phyloP scores from a whole-genome alignment of 1,140 invertebrate genomes.

The Triops cancriformis region DNA sequence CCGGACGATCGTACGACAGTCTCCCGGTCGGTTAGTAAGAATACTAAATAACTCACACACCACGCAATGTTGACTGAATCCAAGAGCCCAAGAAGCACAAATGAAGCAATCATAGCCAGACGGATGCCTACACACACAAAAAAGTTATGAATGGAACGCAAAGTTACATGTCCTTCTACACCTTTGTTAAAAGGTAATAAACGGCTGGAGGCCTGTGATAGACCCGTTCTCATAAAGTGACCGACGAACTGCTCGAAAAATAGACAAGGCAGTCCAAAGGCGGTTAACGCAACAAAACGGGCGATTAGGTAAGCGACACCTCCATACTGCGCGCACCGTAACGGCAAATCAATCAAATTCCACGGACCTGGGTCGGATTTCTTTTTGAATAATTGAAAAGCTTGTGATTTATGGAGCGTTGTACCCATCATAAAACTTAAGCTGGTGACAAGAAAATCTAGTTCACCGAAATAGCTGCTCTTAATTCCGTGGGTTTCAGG shows the following conservation, averaged over 20 bases:
- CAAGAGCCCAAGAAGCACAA: too few species aligned
- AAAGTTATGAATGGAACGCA: too few species aligned
- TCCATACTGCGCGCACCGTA: constrained; percentile 14
- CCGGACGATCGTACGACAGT: too few species aligned
- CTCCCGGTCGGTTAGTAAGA: too few species aligned
- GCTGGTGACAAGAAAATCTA: neutral
- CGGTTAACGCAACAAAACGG: neutral
- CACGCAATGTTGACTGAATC: too few species aligned
- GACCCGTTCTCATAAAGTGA: constrained; percentile 19
- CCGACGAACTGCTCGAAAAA: constrained; percentile 21
- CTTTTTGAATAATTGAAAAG: neutral
- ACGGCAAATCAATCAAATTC: neutral
- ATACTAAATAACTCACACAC: too few species aligned
- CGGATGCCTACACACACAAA: too few species aligned
- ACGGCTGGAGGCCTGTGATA: neutral
- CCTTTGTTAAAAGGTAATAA: neutral
- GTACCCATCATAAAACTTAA: neutral
- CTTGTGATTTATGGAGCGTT: neutral
- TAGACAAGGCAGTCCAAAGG: constrained; percentile 8
- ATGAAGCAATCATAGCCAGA: too few species aligned
- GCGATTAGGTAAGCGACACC: constrained; percentile 20
- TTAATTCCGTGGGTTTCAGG: neutral
- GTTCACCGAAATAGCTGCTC: neutral
- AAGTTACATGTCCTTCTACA: neutral
- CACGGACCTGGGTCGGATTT: neutral